These are phyloP conservation scores for Sinohyriopsis cumingii DNA, from an alignment of 2,888 invertebrate species.

Conservation along the genomic window DNA sequence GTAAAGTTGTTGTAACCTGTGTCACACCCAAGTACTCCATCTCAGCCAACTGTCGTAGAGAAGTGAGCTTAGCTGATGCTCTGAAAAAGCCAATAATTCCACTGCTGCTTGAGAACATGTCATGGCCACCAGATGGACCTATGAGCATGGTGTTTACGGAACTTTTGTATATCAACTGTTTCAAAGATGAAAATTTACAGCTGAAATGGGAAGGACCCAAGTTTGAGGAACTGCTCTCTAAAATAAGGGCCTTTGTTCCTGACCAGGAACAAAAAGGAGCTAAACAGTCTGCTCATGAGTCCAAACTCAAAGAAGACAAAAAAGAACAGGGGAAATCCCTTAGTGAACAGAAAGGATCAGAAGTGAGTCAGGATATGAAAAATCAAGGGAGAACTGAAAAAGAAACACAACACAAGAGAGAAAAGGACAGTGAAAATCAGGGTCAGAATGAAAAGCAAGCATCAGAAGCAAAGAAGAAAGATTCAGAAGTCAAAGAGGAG, in stretches of 20 bases:
- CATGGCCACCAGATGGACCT: slow-evolving; percentile 68
- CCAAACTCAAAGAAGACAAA: no score
- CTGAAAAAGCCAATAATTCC: slow-evolving; percentile 67
- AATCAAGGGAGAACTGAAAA: no score
- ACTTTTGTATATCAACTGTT: slow-evolving; percentile 62
- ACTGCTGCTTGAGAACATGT: slow-evolving; percentile 60
- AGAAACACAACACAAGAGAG: no score
- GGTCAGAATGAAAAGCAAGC: no score
- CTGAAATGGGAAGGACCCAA: slow-evolving; percentile 49
- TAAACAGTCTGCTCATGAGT: no score
- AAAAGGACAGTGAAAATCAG: no score
- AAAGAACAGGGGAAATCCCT: no score
- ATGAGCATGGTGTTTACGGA: slow-evolving; percentile 68
- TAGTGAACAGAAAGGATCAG: no score
- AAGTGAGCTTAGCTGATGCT: slow-evolving; percentile 67
- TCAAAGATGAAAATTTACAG: slow-evolving; percentile 39
- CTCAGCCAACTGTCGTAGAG: slow-evolving; percentile 68
- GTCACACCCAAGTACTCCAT: slow-evolving; percentile 66
- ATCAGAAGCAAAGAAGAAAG: no score
- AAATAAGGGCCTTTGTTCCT: slow-evolving; percentile 19
- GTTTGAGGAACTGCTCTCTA: slow-evolving; percentile 48
- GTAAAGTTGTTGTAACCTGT: slow-evolving; percentile 62
- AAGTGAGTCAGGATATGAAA: no score
- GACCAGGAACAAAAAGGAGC: no score
- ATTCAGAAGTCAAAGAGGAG: no score